These are phyloP conservation scores for Phenacoccus solenopsis DNA, from an alignment of 1,140 invertebrate species.

Conservation along the genomic window DNA sequence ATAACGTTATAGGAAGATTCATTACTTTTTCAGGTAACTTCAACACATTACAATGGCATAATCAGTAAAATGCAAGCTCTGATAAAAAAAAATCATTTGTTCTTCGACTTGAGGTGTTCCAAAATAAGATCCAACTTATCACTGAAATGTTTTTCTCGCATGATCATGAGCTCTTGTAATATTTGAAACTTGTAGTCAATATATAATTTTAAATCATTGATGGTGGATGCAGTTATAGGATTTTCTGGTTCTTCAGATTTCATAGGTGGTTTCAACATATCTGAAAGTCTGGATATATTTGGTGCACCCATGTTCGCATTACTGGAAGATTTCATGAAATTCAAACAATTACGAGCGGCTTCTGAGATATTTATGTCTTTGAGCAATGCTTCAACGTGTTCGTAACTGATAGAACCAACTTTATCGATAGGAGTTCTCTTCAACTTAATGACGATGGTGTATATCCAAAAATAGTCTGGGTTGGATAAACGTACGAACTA, in stretches of 20 bases:
- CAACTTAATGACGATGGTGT: neutral
- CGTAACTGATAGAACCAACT: neutral
- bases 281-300: neutral
- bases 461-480: neutral
- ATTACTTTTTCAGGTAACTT: too few species aligned
- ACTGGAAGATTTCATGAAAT: neutral
- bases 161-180: neutral
- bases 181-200: conserved; percentile 1
- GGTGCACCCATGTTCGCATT: neutral
- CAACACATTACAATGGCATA: neutral
- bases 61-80: neutral
- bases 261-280: neutral
- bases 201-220: neutral
- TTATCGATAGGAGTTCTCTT: neutral
- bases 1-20: too few species aligned
- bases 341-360: neutral
- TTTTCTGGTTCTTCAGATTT: neutral
- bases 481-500: neutral
- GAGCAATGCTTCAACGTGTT: neutral
- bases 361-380: neutral
- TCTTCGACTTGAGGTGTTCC: neutral
- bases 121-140: neutral
- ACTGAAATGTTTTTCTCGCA: neutral
- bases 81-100: neutral
- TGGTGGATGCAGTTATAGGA: neutral